Conservation (phyloP, 2,888 invertebrate genomes). For the Plemyria rubiginata region DNA sequence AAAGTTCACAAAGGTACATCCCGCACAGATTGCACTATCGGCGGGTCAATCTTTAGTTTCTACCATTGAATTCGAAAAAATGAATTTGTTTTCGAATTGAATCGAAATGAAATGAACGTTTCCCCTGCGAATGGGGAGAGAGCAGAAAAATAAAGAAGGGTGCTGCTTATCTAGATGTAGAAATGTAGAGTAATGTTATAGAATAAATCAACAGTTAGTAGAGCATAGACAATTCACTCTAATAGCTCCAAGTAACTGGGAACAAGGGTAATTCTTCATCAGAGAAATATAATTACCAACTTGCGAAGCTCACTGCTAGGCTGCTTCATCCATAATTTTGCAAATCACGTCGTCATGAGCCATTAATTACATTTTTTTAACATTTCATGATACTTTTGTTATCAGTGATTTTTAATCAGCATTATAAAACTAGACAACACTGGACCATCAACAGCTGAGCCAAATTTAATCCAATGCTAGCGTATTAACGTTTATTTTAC, state of each 20-base stretch:
- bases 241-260: not conserved
- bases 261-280: not conserved
- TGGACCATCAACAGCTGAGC: not conserved
- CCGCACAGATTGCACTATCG: slow-evolving; percentile 71
- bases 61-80: slow-evolving; percentile 68
- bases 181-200: slow-evolving; percentile 68
- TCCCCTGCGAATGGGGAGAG: slow-evolving; percentile 66
- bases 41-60: slow-evolving; percentile 70
- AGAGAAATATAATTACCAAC: not conserved
- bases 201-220: slow-evolving; percentile 11
- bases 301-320: too few relatives aligned
- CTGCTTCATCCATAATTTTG: too few relatives aligned
- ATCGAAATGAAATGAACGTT: slow-evolving; percentile 78
- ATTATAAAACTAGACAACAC: not conserved
- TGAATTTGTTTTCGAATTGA: slow-evolving; percentile 79
- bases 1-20: slow-evolving; percentile 53
- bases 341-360: too few relatives aligned
- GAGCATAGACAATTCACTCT: not conserved
- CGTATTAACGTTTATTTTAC: slow-evolving; percentile 5
- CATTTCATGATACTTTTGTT: too few relatives aligned
- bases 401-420: too few relatives aligned
- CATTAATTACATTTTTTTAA: too few relatives aligned
- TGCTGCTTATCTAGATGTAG: slow-evolving; percentile 80
- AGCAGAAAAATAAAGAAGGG: slow-evolving; percentile 75
- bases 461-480: not conserved